Evolutionary conservation across 2,888 invertebrate species (phyloP), one percentile per base, ranked within the genome.

Genomic region (Mystacides longicornis): DNA sequence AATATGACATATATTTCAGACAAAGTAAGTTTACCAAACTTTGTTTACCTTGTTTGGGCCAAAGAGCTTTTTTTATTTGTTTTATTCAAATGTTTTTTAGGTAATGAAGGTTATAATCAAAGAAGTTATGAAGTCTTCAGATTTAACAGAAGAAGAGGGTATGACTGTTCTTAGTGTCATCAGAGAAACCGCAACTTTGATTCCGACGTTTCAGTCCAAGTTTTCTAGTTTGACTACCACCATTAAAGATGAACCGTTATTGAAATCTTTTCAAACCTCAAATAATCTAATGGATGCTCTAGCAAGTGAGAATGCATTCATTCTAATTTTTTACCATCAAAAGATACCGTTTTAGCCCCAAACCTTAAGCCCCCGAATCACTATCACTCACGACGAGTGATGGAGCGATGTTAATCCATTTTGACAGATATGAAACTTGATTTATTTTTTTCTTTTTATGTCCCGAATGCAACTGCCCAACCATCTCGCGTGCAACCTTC

Each of bases 111-210:
- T 37, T 3, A 49, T 49, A 22, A 33, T 53, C 18, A 49, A 53
- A 18, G 72, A 75, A 57, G 70, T 81, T 14, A 71, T 77, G 65
- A 58, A 65, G 0, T 74, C 79, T 0, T 77, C 81, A 0, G 72
- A 77, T 63, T 64, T 81, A 47, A 76, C 76, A 0, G 66, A 69
- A 46, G 63, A 67, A 0, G 75, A 78, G 49, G 81, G 80, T 0
- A 65, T 71, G 21, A 57, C 62, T 1, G 71, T 81, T 0, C 60
- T 80, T 18, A 65, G 68, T 1, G 69, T 70, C 56, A 68, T 77
- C 22, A 70, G 73, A 0, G 66, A 71, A 9, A 72, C 77, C 64
- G 69, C 74, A 0, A 67, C 72, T 4, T 63, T 80, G 3, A 55
- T 80, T 54, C 79, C 78, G 0, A 61, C 69, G 1, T 66, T 81